Evolutionary conservation across 1,140 invertebrate species (phyloP).

Genomic region (Caenorhabditis remanei): DNA sequence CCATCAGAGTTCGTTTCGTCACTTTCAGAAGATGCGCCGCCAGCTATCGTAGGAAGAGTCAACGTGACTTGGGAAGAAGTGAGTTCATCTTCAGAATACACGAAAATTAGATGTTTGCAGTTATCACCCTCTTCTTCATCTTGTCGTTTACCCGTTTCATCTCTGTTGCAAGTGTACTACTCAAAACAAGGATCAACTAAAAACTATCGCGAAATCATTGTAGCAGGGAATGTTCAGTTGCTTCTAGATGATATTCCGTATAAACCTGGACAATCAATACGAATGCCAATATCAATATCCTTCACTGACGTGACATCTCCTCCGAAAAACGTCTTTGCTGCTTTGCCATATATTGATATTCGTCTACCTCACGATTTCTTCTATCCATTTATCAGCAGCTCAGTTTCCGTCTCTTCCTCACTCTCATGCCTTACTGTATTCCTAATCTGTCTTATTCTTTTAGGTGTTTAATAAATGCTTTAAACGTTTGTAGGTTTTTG

Average conservation of each 20-base stretch:
- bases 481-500: no score
- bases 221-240: constrained; percentile 9
- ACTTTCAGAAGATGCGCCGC: neutral
- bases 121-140: neutral
- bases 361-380: constrained; percentile 26
- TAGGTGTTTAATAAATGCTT: no score
- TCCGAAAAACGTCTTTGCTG: constrained; percentile 12
- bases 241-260: neutral
- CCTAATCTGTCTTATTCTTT: no score
- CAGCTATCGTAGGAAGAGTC: neutral
- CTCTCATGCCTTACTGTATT: neutral
- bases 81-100: neutral
- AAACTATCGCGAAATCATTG: constrained; percentile 17
- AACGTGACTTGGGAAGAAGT: constrained; percentile 49
- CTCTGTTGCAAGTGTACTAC: constrained; percentile 5
- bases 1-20: constrained; percentile 1
- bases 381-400: constrained; percentile 7
- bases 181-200: constrained; percentile 35
- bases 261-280: neutral
- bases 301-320: constrained; percentile 30
- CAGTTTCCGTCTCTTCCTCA: neutral
- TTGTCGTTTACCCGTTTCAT: constrained; percentile 3
- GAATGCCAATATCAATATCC: constrained; percentile 12
- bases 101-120: neutral
- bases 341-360: constrained; percentile 30